Evolutionary conservation across 1,140 invertebrate genomes (phyloP).

Genomic region (Bombyx mandarina): DNA sequence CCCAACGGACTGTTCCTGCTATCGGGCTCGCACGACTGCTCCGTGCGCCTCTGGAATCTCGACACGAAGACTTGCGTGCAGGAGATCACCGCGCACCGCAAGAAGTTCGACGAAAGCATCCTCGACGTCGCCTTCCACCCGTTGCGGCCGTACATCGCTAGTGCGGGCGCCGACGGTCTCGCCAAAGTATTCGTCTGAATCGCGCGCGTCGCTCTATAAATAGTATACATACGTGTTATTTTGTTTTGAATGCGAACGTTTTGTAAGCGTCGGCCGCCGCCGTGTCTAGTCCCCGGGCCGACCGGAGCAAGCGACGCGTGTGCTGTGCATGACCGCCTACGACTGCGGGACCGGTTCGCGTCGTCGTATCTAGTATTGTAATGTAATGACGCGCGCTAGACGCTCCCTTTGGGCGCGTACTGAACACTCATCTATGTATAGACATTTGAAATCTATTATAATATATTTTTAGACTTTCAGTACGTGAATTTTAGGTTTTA

Average conservation of each 20-base stretch:
- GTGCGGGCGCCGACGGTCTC: conserved; percentile 97
- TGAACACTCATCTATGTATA: conserved; percentile 68
- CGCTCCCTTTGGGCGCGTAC: conserved; percentile 53
- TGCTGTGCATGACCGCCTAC: conserved; percentile 15
- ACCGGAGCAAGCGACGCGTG: conserved; percentile 19
- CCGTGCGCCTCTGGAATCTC: conserved; percentile 98
- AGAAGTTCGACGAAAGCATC: conserved; percentile 99
- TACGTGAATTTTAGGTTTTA: conserved; percentile 67
- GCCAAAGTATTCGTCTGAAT: conserved; percentile 95
- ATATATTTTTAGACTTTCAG: conserved; percentile 69
- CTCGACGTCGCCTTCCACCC: conserved; percentile 99
- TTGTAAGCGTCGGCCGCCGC: conserved; percentile 17
- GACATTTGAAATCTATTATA: conserved; percentile 68
- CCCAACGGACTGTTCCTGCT: conserved; percentile 98
- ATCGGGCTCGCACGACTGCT: conserved; percentile 98
- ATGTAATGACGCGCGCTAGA: conserved; percentile 38
- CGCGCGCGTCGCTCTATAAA: conserved; percentile 21
- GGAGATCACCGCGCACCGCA: conserved; percentile 99
- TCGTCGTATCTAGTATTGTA: conserved; percentile 35
- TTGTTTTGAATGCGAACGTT: conserved; percentile 38
- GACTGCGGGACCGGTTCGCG: conserved; percentile 9
- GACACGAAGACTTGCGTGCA: conserved; percentile 99
- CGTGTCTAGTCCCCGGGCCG: conserved; percentile 38
- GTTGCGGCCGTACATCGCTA: conserved; percentile 97
- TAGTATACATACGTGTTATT: conserved; percentile 28